Evolutionary conservation across 1,140 invertebrate species (phyloP), one percentile per base, ranked within the genome.

Genomic region (Rhagoletis pomonella): DNA sequence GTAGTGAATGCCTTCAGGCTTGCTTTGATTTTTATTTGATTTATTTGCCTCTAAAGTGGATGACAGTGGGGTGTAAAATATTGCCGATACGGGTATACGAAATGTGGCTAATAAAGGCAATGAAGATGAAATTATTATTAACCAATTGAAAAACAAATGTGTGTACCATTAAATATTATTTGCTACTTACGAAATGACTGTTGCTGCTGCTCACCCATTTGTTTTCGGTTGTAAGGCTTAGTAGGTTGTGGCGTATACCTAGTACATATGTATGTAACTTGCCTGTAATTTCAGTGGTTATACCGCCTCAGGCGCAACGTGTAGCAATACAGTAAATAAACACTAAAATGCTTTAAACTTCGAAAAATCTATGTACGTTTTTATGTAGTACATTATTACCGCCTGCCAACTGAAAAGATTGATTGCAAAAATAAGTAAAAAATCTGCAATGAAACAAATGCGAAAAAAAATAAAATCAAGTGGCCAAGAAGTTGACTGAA

Each of bases 81-180:
- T 62, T 62, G 60, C 17, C 1, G 60, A 62, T 0, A 62, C 4
- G 17, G 1, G 42, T 17, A 44, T 5, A 47, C 12, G 39, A 47
- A 44, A n/a, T 42, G 67, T 73, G 42, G 67, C 39, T 67, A 73
- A 73, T 73, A 73, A 73, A 55, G 4, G 47, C 47, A 58, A 81
- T 55, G 17, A 81, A n/a, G 9, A 55, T 55, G 19, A 81, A 81
- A 81, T 81, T 50, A 81, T 81, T 81, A 81, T 55, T 81, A 42
- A 55, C 44, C 73, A 81, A 81, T 81, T 81, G 73, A n/a, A 44
- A 29, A 55, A 29, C 73, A 81, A 81, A 81, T 81, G 17, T 81
- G n/a, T 81, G 44, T 50, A 4, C 5, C 73, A 81, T 81, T 58
- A 81, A 81, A 29, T n/a, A 55, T 55, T n/a, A 55, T 81, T 81